These are phyloP conservation scores for Crematogaster levior DNA, from an alignment of 2,888 invertebrate species.

Conservation along the genomic window DNA sequence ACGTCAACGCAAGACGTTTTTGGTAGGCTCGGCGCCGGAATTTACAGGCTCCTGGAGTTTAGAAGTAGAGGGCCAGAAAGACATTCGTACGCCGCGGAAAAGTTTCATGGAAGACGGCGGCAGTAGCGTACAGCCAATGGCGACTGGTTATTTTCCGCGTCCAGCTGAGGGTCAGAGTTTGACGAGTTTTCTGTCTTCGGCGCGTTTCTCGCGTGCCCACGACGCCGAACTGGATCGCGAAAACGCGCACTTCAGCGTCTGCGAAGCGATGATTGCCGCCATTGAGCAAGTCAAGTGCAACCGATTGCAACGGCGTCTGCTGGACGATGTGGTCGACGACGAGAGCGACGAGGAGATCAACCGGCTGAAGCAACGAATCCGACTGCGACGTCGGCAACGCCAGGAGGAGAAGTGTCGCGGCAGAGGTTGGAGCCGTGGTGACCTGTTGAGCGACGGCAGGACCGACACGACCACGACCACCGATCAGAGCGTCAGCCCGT, in stretches of 20 bases:
- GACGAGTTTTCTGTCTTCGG: constrained; percentile 90
- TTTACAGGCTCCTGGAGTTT: constrained; percentile 78
- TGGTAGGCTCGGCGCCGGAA: constrained; percentile 80
- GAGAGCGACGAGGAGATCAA: constrained; percentile 90
- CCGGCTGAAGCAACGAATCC: constrained; percentile 88
- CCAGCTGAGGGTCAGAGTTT: constrained; percentile 91
- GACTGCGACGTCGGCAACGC: constrained; percentile 87
- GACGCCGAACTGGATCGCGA: constrained; percentile 93
- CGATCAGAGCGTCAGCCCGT: constrained; percentile 87
- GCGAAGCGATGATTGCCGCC: constrained; percentile 93
- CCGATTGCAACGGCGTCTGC: constrained; percentile 84
- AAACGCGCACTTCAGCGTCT: constrained; percentile 94
- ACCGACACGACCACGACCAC: constrained; percentile 87
- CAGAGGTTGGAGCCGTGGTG: constrained; percentile 76
- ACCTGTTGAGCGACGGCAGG: constrained; percentile 86
- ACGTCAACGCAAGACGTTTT: constrained; percentile 70
- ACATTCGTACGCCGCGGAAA: constrained; percentile 86
- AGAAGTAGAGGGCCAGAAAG: constrained; percentile 85
- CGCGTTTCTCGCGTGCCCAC: constrained; percentile 88
- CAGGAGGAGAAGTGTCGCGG: constrained; percentile 84
- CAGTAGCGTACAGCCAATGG: constrained; percentile 88
- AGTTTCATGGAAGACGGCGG: constrained; percentile 88
- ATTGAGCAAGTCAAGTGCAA: constrained; percentile 91
- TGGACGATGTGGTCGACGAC: constrained; percentile 87
- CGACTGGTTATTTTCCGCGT: constrained; percentile 88